Base-by-base conservation (phyloP, 1,140 invertebrate genomes). In the Andricus grossulariae region DNA sequence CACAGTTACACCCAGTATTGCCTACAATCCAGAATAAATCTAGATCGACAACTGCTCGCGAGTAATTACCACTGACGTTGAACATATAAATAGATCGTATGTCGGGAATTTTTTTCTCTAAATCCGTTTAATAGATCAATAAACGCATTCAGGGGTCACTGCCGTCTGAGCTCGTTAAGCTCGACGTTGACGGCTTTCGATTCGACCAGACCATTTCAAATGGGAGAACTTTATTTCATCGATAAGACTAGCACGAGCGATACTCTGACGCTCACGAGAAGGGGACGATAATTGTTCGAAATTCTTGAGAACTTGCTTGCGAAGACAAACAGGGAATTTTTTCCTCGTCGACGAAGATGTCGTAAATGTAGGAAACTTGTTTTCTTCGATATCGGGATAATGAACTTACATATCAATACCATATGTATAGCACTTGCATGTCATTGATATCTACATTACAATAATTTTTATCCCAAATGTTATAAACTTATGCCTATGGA, bases 111-210 rank as follows among this genome's bases (percentile, higher is more conserved):
- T 39, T 32, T 77, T 66, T 45, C 60, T 66, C n/a, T 66, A 66
- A 66, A 66, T 66, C 72, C 83, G 82, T 78, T 86, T 79, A 82
- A 85, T 83, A 77, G 83, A 86, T 87, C 86, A 87, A 86, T 85
- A 82, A 82, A 76, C 72, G 77, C 77, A 82, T 85, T 82, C 82
- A 85, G 57, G 72, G 85, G 84, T 87, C 85, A 85, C 79, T 84
- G 84, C 74, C 84, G 72, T 79, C 74, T 13, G 25, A 75, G 73
- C 50, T 71, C 51, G 72, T 70, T 52, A 80, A 83, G 80, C 73
- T 60, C 60, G 66, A 32, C 52, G 52, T 32, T 21, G 39, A 50
- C 76, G 32, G 51, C 16, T 8, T 52, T 50, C 50, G 39, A 45
- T 45, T 45, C 39, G 10, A 45, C 15, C 25, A 66, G 60, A 66